phyloP scores from a whole-genome alignment of 2,113 vertebrate species.

The Rallus limicola region DNA sequence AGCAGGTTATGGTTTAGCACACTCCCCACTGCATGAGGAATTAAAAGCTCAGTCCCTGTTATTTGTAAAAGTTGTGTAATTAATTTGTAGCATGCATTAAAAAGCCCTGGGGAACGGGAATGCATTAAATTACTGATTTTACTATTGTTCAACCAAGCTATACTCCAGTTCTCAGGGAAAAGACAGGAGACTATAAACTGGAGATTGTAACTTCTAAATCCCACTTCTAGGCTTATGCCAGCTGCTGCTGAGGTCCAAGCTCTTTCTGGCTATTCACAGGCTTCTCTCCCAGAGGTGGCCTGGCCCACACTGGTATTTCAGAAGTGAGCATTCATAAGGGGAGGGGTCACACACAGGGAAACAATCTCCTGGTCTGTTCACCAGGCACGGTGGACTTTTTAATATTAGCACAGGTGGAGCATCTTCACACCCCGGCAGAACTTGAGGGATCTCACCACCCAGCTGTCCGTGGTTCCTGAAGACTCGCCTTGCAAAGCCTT shows the following conservation, averaged over 20 bases:
- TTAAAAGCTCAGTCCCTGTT: not conserved
- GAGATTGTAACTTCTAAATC: not conserved
- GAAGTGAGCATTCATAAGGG: not conserved
- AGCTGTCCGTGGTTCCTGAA: not conserved
- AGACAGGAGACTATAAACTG: not conserved
- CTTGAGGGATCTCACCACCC: not conserved
- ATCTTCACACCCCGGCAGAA: not conserved
- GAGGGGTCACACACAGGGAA: not conserved
- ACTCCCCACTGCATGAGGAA: not conserved
- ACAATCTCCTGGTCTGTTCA: not conserved
- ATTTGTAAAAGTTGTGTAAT: slow-evolving; percentile 12
- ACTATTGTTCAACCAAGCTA: not conserved
- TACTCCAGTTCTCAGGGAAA: not conserved
- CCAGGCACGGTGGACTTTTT: not conserved
- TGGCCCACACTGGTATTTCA: not conserved
- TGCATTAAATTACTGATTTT: not conserved
- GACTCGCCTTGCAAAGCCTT: not conserved
- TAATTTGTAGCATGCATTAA: not conserved
- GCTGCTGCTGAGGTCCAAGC: not conserved
- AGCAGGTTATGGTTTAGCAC: not conserved
- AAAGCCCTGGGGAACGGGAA: not conserved
- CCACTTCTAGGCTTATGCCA: not conserved
- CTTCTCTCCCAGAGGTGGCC: not conserved
- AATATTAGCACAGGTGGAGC: fast-evolving
- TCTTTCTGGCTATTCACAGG: not conserved